Base-by-base conservation (phyloP, 1,140 invertebrate genomes). In the Drosophila novamexicana region DNA sequence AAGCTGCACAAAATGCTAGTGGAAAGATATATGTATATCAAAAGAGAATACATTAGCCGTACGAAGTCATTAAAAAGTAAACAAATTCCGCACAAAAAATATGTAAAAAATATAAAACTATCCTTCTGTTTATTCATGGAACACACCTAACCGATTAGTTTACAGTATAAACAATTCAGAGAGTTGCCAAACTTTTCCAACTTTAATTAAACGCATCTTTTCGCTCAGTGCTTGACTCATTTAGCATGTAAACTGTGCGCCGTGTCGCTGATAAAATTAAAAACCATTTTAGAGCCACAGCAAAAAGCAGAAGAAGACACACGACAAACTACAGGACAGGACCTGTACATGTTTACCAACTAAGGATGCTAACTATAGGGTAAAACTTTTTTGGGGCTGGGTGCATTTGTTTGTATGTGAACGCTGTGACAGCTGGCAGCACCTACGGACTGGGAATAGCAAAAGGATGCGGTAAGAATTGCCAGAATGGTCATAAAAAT, bases 261-360 rank as follows among this genome's bases (percentile, higher is more conserved):
- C 70, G 73, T 71, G 76, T 75, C 74, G 78, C 82, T 82, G 79
- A 82, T 86, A 86, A 86, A 86, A 86, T 86, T 88, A 89, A 88
- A 88, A 88, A 89, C 84, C 61, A 89, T 88, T 88, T 88, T 89
- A 70, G 77, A 72, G 66, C 47, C 53, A 65, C 49, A 79, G 81
- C 81, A 80, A 84, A 77, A 70, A 67, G 44, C 49, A 52, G 52
- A 50, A 71, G 34, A 37, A 16, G 32, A 32, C 22, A 34, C 16
- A 42, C 10, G 16, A 62, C 66, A 57, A 71, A 71, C 44, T 36
- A 56, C 49, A 64, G 50, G 50, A 65, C 36, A 54, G 40, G 16
- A 49, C 58, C 61, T 56, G 40, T 12, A 65, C 40, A 49, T 72
- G 77, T 57, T 56, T 42, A 36, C 32, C 45, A 45, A 40, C 10